A percentile compares a stretch with the other conserved stretches of the same genome.
Conservation (phyloP, 2,797 vertebrate species). For the Spheniscus humboldti region DNA sequence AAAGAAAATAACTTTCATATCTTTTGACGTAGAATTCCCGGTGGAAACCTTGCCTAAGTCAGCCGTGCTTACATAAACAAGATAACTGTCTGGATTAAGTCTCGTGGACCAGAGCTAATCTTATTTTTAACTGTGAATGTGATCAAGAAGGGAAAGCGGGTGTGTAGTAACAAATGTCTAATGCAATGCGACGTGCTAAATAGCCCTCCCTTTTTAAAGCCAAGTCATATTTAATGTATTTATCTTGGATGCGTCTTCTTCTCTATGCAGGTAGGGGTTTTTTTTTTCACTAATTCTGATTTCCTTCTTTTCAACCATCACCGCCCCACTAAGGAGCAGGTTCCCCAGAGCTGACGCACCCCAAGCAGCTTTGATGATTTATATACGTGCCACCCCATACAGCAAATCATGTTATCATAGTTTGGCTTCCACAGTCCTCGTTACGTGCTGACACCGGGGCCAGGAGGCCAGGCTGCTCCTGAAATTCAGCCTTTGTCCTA, state of each 20-base stretch:
- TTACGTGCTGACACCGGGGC: neutral
- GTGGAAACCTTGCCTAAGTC: slow-evolving; percentile 54
- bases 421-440: neutral
- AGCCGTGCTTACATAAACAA: slow-evolving; percentile 42
- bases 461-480: neutral
- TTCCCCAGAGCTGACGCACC: neutral
- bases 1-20: slow-evolving; percentile 63
- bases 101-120: slow-evolving; percentile 43
- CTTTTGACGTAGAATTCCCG: slow-evolving; percentile 36
- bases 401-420: neutral
- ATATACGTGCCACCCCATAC: neutral
- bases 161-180: neutral
- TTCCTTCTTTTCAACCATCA: neutral
- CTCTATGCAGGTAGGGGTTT: neutral
- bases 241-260: neutral
- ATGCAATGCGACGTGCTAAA: neutral
- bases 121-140: slow-evolving; percentile 58
- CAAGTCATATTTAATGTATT: neutral
- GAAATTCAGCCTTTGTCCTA: neutral
- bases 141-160: slow-evolving; percentile 16
- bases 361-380: neutral
- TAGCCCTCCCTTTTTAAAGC: neutral
- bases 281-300: neutral
- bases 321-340: neutral
- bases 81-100: slow-evolving; percentile 59